Conservation (phyloP, 2,113 vertebrate genomes). For the Spea bombifrons region DNA sequence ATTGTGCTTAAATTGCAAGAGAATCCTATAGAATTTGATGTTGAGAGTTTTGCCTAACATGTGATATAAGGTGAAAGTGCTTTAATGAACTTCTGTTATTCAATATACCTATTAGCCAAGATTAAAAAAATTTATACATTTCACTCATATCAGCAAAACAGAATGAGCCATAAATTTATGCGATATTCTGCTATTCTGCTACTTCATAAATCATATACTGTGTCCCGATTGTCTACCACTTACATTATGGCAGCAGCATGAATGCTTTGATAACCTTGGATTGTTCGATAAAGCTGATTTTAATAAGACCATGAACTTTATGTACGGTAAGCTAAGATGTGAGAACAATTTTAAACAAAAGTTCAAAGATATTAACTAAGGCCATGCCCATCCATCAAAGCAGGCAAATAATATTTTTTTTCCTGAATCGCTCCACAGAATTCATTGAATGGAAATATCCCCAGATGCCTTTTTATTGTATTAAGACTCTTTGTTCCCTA, state of each 20-base stretch:
- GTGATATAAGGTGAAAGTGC: neutral
- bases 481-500: too few species aligned
- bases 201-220: neutral
- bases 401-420: neutral
- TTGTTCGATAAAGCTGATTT: constrained; percentile 29
- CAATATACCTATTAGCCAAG: neutral
- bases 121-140: neutral
- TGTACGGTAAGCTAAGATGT: neutral
- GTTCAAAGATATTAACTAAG: constrained; percentile 19
- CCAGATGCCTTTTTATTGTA: too few species aligned
- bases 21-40: too few species aligned
- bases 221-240: neutral
- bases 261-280: constrained; percentile 23
- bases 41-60: neutral
- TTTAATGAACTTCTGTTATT: neutral
- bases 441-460: too few species aligned
- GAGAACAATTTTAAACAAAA: constrained; percentile 22
- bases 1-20: too few species aligned
- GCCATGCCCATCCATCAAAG: neutral
- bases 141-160: neutral
- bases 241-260: neutral
- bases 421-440: neutral
- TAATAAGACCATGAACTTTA: constrained; percentile 28
- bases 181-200: neutral
- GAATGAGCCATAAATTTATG: too few species aligned